Evolutionary conservation across 2,113 vertebrate genomes (phyloP), one percentile per base, ranked within the genome.

Genomic region (Sisor rabdophorus): DNA sequence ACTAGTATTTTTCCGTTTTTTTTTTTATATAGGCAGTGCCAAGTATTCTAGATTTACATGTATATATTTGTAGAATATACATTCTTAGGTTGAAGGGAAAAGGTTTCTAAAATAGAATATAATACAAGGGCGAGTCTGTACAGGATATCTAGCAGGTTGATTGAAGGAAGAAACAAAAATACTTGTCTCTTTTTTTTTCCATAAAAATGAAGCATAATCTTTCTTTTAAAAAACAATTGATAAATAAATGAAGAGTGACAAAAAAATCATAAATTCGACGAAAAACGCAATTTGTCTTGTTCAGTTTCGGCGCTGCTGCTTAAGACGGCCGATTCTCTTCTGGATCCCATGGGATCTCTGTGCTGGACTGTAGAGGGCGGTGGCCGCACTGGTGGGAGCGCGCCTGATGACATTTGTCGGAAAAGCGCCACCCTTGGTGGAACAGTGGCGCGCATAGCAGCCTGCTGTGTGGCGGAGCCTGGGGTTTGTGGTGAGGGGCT

Each of bases 351-450:
- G 48, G 95, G 86, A 89, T 97, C 95, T 91, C 93, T 95, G 84
- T 90, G 94, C 80, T 92, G 92, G 83, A 86, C 79, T 7, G 89
- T 76, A 65, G 91, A 88, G 40, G 89, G 88, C 0, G 90, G 86
- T 0, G 92, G 92, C 72, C 95, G 94, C 65, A 91, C 91, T 0
- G 95, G 95, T 11, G 96, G 95, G 71, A 97, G 88, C 32, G 96
- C 95, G 81, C 96, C 96, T 0, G 97, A 97, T 0, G 96, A 98
- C 97, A 98, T 98, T 89, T 98, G 97, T 68, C 95, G 92, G 90
- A 98, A 98, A 56, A 97, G 91, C 13, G 93, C 92, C 83, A 98
- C 94, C 60, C 94, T 87, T 84, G 93, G 96, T 0, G 95, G 95
- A 53, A 97, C 92, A 0, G 90, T 90, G 87, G 89, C 90, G 83